Conservation (phyloP, 2,113 vertebrate genomes). For the Nothobranchius furzeri region DNA sequence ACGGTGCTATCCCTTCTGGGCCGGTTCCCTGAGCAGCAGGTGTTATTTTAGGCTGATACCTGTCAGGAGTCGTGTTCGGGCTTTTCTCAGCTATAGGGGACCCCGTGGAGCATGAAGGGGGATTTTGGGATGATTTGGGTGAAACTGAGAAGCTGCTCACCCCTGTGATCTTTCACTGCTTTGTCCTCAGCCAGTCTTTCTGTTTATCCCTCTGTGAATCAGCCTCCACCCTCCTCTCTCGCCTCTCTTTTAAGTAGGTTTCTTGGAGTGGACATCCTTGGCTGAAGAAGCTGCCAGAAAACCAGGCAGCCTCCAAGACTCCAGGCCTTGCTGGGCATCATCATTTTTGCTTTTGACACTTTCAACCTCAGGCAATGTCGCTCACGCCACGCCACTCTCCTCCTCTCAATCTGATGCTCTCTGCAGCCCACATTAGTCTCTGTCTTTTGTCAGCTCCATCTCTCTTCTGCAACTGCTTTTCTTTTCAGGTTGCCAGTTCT, state of each 20-base stretch:
- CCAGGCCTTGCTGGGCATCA: conserved; percentile 27
- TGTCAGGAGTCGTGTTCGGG: conserved; percentile 5
- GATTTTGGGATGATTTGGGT: conserved; percentile 28
- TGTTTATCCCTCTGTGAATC: conserved; percentile 49
- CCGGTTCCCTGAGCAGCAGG: conserved; percentile 11
- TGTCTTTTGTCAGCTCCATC: conserved; percentile 23
- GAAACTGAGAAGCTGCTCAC: conserved; percentile 18
- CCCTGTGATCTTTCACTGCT: conserved; percentile 32
- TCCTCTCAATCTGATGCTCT: conserved; percentile 44
- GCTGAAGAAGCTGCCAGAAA: conserved; percentile 37
- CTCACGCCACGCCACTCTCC: conserved; percentile 22
- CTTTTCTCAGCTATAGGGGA: conserved; percentile 14
- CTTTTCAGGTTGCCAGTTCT: conserved; percentile 18
- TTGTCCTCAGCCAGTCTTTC: conserved; percentile 40
- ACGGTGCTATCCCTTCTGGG: conserved; percentile 18
- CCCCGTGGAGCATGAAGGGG: conserved; percentile 25
- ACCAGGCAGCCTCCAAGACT: conserved; percentile 18
- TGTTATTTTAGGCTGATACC: conserved; percentile 11
- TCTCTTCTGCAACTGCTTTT: conserved; percentile 40
- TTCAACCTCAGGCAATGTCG: conserved; percentile 41
- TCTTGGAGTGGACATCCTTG: conserved; percentile 30
- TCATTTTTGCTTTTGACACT: conserved; percentile 53
- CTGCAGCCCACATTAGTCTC: conserved; percentile 26
- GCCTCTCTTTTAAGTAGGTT: conserved; percentile 36
- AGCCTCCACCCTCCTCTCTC: conserved; percentile 17